These are phyloP conservation scores for Caenorhabditis japonica DNA, from an alignment of 2,888 invertebrate species.

Conservation along the genomic window DNA sequence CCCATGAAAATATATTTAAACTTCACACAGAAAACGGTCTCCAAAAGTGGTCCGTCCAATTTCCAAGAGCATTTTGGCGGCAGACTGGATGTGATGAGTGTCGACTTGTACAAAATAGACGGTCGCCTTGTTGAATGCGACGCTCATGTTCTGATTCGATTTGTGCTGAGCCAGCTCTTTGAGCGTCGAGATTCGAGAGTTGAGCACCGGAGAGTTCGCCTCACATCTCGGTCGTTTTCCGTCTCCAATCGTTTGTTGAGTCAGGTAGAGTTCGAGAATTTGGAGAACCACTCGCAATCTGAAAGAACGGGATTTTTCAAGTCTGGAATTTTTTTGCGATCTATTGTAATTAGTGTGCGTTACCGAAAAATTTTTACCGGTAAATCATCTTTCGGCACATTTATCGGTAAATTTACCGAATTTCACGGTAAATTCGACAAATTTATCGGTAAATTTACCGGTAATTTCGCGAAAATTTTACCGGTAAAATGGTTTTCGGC, in stretches of 20 bases:
- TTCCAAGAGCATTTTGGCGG: slow-evolving; percentile 51
- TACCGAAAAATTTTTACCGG: too few species aligned
- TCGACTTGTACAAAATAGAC: slow-evolving; percentile 64
- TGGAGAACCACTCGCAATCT: slow-evolving; percentile 68
- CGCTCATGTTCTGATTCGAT: slow-evolving; percentile 52
- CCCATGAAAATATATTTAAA: slow-evolving; percentile 26
- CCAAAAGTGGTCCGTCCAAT: slow-evolving; percentile 42
- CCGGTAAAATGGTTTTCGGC: too few species aligned
- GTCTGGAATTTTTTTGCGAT: too few species aligned
- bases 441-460: too few species aligned
- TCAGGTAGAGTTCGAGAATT: slow-evolving; percentile 65
- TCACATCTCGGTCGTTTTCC: slow-evolving; percentile 55
- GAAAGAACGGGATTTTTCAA: slow-evolving; percentile 16
- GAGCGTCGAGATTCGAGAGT: slow-evolving; percentile 66
- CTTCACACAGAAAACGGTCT: slow-evolving; percentile 54
- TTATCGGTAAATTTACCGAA: too few species aligned
- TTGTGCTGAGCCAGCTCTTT: slow-evolving; percentile 64
- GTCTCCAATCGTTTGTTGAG: slow-evolving; percentile 66
- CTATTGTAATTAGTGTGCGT: too few species aligned
- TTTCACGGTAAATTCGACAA: too few species aligned
- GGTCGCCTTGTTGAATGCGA: slow-evolving; percentile 58
- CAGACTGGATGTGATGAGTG: slow-evolving; percentile 55
- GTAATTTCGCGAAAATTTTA: too few species aligned
- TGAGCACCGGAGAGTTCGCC: slow-evolving; percentile 64
- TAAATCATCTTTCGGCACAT: too few species aligned